Evolutionary conservation across 2,113 vertebrate species (phyloP).

Genomic region (Prietella phreatophila): DNA sequence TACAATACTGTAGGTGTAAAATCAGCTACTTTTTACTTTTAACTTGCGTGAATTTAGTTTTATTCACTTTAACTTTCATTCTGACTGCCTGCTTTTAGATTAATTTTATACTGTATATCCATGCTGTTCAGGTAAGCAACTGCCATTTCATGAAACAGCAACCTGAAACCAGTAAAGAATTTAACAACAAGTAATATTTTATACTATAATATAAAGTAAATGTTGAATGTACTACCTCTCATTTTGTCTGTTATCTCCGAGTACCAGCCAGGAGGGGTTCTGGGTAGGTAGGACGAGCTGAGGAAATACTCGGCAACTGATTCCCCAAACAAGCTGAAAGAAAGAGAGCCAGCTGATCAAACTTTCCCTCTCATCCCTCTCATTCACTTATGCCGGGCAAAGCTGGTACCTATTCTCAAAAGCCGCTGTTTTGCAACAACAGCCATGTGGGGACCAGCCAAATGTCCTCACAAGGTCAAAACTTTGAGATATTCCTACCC

Average conservation of each 20-base stretch:
- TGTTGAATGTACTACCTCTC: conserved; percentile 51
- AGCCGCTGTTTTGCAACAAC: not conserved
- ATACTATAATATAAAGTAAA: not conserved
- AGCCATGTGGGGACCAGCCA: not conserved
- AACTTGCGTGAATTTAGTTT: not conserved
- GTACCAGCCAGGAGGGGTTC: conserved; percentile 48
- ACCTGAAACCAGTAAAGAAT: not conserved
- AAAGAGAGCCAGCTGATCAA: conserved; percentile 38
- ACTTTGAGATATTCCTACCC: not conserved
- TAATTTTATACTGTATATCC: not conserved
- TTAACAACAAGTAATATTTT: not conserved
- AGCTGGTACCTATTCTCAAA: not conserved
- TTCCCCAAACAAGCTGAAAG: conserved; percentile 59
- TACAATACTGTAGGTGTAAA: not conserved
- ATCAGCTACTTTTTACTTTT: not conserved
- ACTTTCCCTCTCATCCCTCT: not conserved
- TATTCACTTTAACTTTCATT: not conserved
- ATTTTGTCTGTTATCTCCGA: conserved; percentile 51
- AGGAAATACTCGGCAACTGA: conserved; percentile 63
- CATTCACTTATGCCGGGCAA: not conserved
- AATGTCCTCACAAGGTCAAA: not conserved
- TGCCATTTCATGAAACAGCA: not conserved
- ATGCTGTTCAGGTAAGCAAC: not conserved
- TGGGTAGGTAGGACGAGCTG: conserved; percentile 42
- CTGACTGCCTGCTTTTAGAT: not conserved